Base-by-base conservation (phyloP, 2,888 invertebrate species). In the Calameuta pallipes region DNA sequence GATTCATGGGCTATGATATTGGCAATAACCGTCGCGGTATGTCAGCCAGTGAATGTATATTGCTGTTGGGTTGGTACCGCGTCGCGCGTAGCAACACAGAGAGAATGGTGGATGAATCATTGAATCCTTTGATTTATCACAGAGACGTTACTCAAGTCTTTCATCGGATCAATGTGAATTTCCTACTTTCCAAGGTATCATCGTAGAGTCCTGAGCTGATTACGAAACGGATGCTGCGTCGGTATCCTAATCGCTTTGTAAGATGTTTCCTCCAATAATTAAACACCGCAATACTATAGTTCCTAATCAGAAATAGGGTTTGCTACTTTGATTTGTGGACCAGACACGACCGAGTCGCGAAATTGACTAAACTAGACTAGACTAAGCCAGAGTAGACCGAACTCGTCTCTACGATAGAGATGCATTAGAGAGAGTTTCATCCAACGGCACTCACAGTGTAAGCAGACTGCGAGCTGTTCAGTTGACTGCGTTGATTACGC, bases 401-500 rank as follows among this genome's bases (percentile, higher is more conserved):
- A 56, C 56, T 56, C 15, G 56, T 23, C 56, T 56, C 56, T 56
- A 56, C 79, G 80, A 78, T 73, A 56, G 70, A 71, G 73, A 75
- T 69, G 71, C 79, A 84, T 85, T 83, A 82, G 81, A 36, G 81
- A 36, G 80, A 81, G 82, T 85, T 82, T 81, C 76, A 77, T 76
- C 74, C 77, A 76, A 77, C 77, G 31, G 74, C 74, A 69, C 79
- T 74, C 35, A 69, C 71, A 41, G 78, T 76, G 74, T 71, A 69
- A 74, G 80, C 81, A 78, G 78, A 78, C 76, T 78, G 78, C 80
- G 75, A 78, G 77, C 81, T 81, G 80, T 84, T 85, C 85, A 77
- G 71, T 79, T 80, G 80, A 83, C 82, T 83, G 82, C 82, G 81
- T 84, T 86, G 83, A 86, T 86, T 84, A 82, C 83, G 81, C 82